These are phyloP conservation scores for Xenopus borealis DNA, from an alignment of 2,113 vertebrate genomes.

Conservation along the genomic window DNA sequence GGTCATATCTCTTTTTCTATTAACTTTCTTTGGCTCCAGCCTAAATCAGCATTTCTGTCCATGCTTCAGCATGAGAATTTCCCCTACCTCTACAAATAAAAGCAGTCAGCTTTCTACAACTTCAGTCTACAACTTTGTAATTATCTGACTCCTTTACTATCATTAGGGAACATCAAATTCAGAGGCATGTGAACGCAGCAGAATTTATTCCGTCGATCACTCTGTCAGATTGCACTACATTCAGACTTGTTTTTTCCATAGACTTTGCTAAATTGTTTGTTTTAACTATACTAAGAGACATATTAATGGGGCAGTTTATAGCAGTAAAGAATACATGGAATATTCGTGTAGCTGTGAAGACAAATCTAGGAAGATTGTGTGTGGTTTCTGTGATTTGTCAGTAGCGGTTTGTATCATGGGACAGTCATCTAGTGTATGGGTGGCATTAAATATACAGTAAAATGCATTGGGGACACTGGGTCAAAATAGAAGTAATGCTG, in stretches of 20 bases:
- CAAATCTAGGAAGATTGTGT: no score
- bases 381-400: no score
- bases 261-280: conserved; percentile 56
- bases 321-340: no score
- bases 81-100: conserved; percentile 53
- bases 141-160: conserved; percentile 53
- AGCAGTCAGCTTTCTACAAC: conserved; percentile 46
- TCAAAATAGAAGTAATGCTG: no score
- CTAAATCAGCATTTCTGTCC: conserved; percentile 43
- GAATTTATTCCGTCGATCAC: conserved; percentile 51
- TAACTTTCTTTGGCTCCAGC: conserved; percentile 38
- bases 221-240: conserved; percentile 37
- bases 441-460: no score
- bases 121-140: conserved; percentile 53
- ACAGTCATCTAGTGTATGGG: no score
- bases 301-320: no score
- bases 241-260: conserved; percentile 54
- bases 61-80: conserved; percentile 23
- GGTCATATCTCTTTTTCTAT: conserved; percentile 41
- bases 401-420: no score
- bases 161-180: conserved; percentile 54
- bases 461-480: no score
- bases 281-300: no score
- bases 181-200: conserved; percentile 51
- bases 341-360: no score